Conservation (phyloP, 1,140 invertebrate genomes). For the Halictus rubicundus region DNA sequence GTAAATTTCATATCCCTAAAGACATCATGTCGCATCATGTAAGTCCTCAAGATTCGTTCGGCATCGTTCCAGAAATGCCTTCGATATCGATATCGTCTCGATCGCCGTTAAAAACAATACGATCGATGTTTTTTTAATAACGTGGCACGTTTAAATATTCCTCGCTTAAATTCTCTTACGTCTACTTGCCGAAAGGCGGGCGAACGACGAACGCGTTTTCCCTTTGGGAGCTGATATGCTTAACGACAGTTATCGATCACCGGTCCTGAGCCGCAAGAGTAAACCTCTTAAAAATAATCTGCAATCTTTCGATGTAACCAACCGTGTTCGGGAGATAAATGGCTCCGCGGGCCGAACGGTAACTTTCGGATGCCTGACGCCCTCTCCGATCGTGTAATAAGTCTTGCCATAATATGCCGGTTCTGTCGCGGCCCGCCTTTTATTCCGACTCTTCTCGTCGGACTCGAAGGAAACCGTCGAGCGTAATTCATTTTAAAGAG, state of each 20-base stretch:
- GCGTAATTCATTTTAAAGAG: too few relatives aligned
- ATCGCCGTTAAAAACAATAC: too few relatives aligned
- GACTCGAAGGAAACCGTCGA: neutral
- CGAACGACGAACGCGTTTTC: neutral
- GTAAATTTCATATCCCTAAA: too few relatives aligned
- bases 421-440: neutral
- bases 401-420: neutral
- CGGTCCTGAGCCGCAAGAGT: neutral
- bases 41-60: too few relatives aligned
- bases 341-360: neutral
- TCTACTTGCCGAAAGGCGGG: neutral
- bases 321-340: conserved; percentile 6
- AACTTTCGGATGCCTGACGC: neutral
- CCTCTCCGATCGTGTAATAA: neutral
- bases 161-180: too few relatives aligned
- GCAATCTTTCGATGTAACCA: conserved; percentile 6
- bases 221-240: neutral
- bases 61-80: too few relatives aligned
- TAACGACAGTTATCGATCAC: conserved; percentile 3
- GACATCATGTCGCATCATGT: too few relatives aligned
- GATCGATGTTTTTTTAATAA: too few relatives aligned
- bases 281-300: conserved; percentile 7
- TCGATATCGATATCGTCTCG: too few relatives aligned
- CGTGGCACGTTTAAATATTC: too few relatives aligned
- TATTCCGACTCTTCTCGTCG: neutral